Conservation (phyloP, 1,140 invertebrate species). For the Telenomus remus region DNA sequence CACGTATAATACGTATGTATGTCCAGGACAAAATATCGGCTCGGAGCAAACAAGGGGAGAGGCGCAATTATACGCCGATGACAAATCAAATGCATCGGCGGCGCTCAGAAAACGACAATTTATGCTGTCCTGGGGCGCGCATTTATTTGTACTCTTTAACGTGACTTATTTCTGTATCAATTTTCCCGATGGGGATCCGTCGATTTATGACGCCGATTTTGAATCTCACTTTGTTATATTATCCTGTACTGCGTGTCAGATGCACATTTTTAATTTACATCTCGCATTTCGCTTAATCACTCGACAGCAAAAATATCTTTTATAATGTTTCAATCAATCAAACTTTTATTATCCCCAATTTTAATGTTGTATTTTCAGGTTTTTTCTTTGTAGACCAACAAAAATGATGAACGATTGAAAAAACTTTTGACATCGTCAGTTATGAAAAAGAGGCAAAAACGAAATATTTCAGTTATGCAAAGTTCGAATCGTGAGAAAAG, state of each 20-base stretch:
- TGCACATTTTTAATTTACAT: no score
- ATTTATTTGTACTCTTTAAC: constrained; percentile 34
- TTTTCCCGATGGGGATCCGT: constrained; percentile 10
- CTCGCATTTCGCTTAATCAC: no score
- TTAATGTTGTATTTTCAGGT: no score
- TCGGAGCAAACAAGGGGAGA: constrained; percentile 30
- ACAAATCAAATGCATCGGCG: constrained; percentile 22
- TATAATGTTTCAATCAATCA: no score
- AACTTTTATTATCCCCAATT: no score
- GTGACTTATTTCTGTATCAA: constrained; percentile 33
- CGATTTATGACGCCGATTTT: constrained; percentile 23
- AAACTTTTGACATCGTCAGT: no score
- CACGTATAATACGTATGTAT: constrained; percentile 23
- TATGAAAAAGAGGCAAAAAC: no score
- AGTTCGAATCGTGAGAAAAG: no score
- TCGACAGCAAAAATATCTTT: no score
- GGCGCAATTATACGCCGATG: constrained; percentile 28
- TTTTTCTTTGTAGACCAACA: no score
- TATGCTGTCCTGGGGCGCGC: constrained; percentile 15
- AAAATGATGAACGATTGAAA: no score
- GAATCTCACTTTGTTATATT: not conserved
- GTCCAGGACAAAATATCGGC: constrained; percentile 22
- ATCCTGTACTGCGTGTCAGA: not conserved
- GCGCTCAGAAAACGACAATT: constrained; percentile 19
- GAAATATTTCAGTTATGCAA: no score